phyloP scores from a whole-genome alignment of 2,113 vertebrate species.

The Megaceryle torquata region DNA sequence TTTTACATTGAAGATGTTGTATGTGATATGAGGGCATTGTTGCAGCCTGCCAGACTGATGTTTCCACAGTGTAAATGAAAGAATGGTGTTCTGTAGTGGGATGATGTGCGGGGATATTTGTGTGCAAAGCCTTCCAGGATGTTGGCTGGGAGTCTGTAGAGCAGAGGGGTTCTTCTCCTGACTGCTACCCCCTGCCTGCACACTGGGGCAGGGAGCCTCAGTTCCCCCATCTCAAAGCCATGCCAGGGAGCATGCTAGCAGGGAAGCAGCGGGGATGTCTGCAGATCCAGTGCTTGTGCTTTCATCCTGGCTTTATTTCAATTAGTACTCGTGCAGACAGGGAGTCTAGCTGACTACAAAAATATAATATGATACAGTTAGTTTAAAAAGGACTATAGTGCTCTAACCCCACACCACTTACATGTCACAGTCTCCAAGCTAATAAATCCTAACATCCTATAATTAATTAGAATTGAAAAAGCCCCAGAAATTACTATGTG shows the following conservation, averaged over 20 bases:
- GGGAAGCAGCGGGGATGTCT: neutral
- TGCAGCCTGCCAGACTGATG: neutral
- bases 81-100: neutral
- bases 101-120: neutral
- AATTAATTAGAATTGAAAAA: conserved; percentile 24
- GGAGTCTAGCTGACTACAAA: neutral
- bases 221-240: too few relatives aligned
- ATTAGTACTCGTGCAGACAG: neutral
- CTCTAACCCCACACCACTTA: neutral
- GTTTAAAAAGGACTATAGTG: neutral
- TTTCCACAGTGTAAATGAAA: neutral
- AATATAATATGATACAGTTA: neutral
- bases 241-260: fast-evolving
- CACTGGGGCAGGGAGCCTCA: neutral
- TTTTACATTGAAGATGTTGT: neutral
- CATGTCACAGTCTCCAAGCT: neutral
- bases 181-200: neutral
- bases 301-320: neutral
- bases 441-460: neutral
- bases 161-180: neutral
- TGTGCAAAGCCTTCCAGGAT: neutral
- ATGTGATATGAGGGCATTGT: neutral
- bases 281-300: neutral
- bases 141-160: neutral
- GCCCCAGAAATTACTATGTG: neutral